Evolutionary conservation across 2,797 vertebrate species (phyloP).

Genomic region (Eulemur albifrons): DNA sequence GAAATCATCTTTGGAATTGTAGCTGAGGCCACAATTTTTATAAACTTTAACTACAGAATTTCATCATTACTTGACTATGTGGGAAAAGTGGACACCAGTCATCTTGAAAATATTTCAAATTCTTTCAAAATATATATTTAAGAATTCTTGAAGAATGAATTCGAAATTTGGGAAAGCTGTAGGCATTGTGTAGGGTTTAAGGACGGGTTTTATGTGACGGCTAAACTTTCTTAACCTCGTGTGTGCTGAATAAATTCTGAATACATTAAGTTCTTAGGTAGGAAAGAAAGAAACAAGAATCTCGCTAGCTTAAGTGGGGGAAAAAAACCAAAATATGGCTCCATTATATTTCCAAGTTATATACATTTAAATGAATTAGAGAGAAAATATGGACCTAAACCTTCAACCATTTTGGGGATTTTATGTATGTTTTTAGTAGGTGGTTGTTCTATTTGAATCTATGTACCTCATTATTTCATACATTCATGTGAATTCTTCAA

Average conservation of each 20-base stretch:
- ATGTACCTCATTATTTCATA: neutral
- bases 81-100: neutral
- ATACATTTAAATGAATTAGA: conserved; percentile 18
- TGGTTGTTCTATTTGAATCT: neutral
- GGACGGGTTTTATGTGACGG: neutral
- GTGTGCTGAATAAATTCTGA: neutral
- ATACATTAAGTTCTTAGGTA: neutral
- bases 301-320: neutral
- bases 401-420: neutral
- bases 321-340: neutral
- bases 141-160: conserved; percentile 12
- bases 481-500: neutral
- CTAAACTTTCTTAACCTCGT: neutral
- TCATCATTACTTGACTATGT: neutral
- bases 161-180: neutral
- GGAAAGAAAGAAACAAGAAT: neutral
- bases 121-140: neutral
- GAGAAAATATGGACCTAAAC: neutral
- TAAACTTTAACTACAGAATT: neutral
- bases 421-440: conserved; percentile 8
- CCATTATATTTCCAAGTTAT: neutral
- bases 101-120: conserved; percentile 3
- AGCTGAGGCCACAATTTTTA: neutral
- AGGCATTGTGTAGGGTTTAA: neutral
- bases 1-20: neutral